Percentiles rank a stretch among this genome's conserved stretches.
Evolutionary conservation across 2,888 invertebrate genomes (phyloP).

Genomic region (Andrena camellia): DNA sequence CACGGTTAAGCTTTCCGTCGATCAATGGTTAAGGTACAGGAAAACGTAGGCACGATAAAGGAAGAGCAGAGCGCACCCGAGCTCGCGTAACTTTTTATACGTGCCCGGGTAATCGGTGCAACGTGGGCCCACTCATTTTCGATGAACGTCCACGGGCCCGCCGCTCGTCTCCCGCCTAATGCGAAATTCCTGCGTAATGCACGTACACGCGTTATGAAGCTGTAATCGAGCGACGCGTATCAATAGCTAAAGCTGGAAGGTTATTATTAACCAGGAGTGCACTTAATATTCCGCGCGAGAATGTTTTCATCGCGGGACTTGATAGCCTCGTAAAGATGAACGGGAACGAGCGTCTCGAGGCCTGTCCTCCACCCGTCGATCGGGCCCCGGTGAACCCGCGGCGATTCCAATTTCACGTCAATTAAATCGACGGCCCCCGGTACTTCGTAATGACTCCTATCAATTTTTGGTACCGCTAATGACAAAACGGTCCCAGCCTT

Average conservation of each 20-base stretch:
- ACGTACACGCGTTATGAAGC: constrained; percentile 37
- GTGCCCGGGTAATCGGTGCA: constrained; percentile 7
- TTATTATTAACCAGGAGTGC: constrained; percentile 65
- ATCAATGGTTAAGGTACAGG: background rate
- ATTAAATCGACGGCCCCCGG: constrained; percentile 71
- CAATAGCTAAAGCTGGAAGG: constrained; percentile 32
- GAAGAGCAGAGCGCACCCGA: background rate
- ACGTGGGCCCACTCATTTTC: background rate
- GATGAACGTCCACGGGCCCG: background rate
- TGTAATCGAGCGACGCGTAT: constrained; percentile 62
- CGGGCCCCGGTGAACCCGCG: constrained; percentile 11
- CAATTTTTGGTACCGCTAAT: constrained; percentile 67
- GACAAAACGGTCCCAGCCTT: constrained; percentile 56
- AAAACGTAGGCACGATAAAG: background rate
- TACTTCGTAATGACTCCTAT: constrained; percentile 54
- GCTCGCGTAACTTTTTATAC: background rate
- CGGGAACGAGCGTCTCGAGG: constrained; percentile 39
- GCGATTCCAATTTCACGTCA: constrained; percentile 77
- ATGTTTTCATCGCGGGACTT: constrained; percentile 79
- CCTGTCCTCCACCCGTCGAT: constrained; percentile 18
- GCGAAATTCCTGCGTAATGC: constrained; percentile 32
- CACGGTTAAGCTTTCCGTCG: too few species aligned
- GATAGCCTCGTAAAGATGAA: constrained; percentile 79
- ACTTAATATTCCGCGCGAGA: constrained; percentile 78
- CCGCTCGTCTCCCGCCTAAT: background rate